These are phyloP conservation scores for Gymnorhina tibicen DNA, from an alignment of 2,113 vertebrate species.

Conservation along the genomic window DNA sequence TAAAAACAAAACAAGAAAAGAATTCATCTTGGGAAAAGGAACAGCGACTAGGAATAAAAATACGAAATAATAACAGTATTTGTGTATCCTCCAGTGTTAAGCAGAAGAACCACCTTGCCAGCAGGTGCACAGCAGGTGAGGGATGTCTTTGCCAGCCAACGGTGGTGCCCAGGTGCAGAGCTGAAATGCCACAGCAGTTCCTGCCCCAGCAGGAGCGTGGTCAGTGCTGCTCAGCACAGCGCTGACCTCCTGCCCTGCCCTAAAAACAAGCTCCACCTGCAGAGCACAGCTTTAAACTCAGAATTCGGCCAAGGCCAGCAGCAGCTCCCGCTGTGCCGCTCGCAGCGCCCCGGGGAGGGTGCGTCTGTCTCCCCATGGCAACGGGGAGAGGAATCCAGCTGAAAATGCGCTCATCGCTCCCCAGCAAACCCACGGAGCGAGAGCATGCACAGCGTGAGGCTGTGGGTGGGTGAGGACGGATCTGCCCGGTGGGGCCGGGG, in stretches of 20 bases:
- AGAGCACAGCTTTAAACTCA: neutral
- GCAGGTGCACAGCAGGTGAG: neutral
- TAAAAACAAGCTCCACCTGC: neutral
- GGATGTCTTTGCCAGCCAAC: neutral
- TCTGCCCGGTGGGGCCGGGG: neutral
- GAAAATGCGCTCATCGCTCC: neutral
- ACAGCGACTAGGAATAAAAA: neutral
- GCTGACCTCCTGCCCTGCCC: neutral
- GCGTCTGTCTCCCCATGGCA: neutral
- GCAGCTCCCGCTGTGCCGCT: neutral
- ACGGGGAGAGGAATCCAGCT: neutral
- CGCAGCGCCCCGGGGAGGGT: neutral
- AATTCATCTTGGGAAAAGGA: neutral
- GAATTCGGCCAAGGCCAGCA: neutral
- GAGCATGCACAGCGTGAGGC: neutral
- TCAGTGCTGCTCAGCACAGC: neutral
- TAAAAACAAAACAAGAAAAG: neutral
- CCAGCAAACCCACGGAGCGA: neutral
- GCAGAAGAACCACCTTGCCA: neutral
- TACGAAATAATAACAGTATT: neutral
- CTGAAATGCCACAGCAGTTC: fast-evolving
- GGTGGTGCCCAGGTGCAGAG: neutral
- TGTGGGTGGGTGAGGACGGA: constrained; percentile 1
- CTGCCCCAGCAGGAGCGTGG: neutral
- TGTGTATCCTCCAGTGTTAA: neutral